Evolutionary conservation across 2,797 vertebrate genomes (phyloP).

Genomic region (Pseudomugil gertrudae): DNA sequence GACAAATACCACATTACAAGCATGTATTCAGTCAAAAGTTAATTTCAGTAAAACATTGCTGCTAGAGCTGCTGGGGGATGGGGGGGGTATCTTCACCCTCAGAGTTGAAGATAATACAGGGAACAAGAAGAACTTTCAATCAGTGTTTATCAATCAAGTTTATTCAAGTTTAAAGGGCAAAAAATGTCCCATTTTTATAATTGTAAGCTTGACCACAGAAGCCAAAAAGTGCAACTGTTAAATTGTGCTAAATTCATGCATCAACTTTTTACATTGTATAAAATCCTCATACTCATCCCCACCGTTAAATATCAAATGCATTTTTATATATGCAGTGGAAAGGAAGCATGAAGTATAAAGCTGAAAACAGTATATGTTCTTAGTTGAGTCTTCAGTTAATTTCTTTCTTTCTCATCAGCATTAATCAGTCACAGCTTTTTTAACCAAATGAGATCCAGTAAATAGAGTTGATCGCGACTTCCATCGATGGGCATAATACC

Average conservation of each 20-base stretch:
- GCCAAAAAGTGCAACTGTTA: background rate
- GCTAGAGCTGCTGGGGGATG: background rate
- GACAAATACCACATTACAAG: background rate
- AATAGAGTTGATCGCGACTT: conserved; percentile 28
- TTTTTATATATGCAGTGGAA: background rate
- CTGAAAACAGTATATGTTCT: background rate
- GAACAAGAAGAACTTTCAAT: background rate
- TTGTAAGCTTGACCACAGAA: background rate
- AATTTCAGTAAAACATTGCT: too few species aligned
- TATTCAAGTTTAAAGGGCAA: background rate
- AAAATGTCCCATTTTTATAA: background rate
- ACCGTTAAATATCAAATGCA: background rate
- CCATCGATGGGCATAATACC: conserved; percentile 28
- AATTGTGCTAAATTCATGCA: background rate
- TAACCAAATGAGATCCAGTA: conserved; percentile 15
- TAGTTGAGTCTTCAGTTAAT: background rate
- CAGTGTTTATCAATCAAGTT: too few species aligned
- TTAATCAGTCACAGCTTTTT: conserved; percentile 26
- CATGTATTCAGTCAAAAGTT: background rate
- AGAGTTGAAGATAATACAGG: background rate
- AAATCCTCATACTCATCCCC: background rate
- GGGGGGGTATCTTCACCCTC: too few species aligned
- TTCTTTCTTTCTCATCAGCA: background rate
- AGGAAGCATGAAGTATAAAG: background rate
- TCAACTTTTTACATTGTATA: background rate